Base-by-base conservation (phyloP, 2,888 invertebrate genomes). In the Caradrina clavipalpis region DNA sequence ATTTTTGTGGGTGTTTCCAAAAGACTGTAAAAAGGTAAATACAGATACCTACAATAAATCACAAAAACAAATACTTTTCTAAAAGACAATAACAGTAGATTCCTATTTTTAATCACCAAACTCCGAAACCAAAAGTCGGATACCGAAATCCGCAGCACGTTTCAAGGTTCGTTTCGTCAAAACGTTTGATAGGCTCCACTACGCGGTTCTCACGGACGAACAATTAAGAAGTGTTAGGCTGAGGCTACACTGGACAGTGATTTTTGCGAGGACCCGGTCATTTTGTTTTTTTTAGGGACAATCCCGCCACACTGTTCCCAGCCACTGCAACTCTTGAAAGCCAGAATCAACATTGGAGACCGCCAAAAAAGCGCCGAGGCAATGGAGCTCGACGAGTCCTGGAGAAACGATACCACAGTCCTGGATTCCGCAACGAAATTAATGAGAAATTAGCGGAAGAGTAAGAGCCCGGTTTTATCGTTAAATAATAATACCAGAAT, bases 141-240 rank as follows among this genome's bases (percentile, higher is more conserved):
- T 53, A 47, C 49, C 10, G 56, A 21, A 77, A 77, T 70, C 15
- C 45, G 45, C 45, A 22, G 45, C 45, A 22, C 57, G 47, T 22
- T 45, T 47, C 45, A 10, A 22, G 11, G 45, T 47, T 39, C 50
- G 61, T 57, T 59, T 57, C 78, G 56, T 73, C 42, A 70, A 76
- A 70, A 60, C 51, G 50, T 75, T 69, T 47, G 80, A 77, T 77
- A 69, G 76, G 60, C 64, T 69, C 51, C 66, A 51, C 71, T 76
- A 80, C 56, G 45, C 54, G 47, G 53, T 73, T 56, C 73, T 63
- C 63, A 79, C 76, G 73, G 51, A 21, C 51, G 21, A 58, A 73
- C 63, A 67, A 64, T 69, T 61, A 60, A 51, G 39, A 45, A 61
- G 70, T 63, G 62, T 50, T 55, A 60, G 72, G 45, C 6, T 45